Base-by-base conservation (phyloP, 1,140 invertebrate genomes). In the Drosophila lini region DNA sequence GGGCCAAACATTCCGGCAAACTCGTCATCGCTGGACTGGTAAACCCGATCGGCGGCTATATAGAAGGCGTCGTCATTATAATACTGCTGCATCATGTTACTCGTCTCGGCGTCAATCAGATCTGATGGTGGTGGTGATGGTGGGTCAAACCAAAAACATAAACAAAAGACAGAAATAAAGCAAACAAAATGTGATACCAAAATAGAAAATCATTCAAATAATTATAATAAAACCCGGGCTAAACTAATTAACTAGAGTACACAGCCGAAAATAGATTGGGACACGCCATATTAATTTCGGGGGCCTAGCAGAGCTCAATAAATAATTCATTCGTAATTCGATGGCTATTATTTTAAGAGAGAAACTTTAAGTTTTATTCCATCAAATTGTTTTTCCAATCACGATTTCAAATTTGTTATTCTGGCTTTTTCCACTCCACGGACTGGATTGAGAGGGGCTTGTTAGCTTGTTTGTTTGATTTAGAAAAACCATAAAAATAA, bases 1-100 rank as follows among this genome's bases (percentile, higher is more conserved):
- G 91, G 91, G 42, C 91, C 91, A 65, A 89, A 92, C 83, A 92
- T 91, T 34, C 91, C 91, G 7, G 91, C 91, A 42, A 92, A 92
- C 50, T 92, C 91, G 60, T 92, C 91, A 22, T 91, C 90, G 16
- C 84, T 81, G 28, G 90, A 78, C 69, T 92, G 91, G 71, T 92
- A 92, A 1, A 92, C 76, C 31, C 91, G 91, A 84, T 92, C 86
- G 22, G 90, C 82, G 41, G 86, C 85, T 61, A 92, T 92, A 68
- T 92, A 91, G 62, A 92, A 92, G 65, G 91, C 79, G 31, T 92
- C 91, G 38, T 92, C 91, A 50, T 86, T 92, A 62, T 78, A 92
- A 59, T 86, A 92, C 57, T 92, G 91, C 64, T 92, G 91, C 77
- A 92, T 78, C 53, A 75, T 41, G 36, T 71, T 85, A 80, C 79